Evolutionary conservation across 2,888 invertebrate genomes (phyloP).

Genomic region (Lasioglossum calceatum): DNA sequence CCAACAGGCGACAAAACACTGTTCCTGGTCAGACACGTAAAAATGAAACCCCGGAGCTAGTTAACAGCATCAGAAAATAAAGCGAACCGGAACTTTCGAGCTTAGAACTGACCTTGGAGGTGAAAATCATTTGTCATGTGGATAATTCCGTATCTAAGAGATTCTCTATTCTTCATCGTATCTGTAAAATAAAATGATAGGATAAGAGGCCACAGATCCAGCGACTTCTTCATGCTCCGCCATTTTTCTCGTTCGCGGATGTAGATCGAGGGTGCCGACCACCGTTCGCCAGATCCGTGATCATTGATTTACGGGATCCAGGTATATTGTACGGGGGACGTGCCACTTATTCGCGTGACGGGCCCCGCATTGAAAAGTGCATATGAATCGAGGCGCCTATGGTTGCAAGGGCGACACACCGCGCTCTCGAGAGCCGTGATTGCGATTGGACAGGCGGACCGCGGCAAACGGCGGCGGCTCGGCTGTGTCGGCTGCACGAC

Average conservation of each 20-base stretch:
- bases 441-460: constrained; percentile 55
- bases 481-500: constrained; percentile 28
- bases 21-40: neutral
- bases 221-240: neutral
- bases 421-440: constrained; percentile 41
- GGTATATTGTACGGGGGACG: constrained; percentile 62
- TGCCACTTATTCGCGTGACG: constrained; percentile 66
- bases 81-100: neutral
- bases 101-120: neutral
- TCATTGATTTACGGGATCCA: constrained; percentile 67
- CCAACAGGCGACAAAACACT: constrained; percentile 16
- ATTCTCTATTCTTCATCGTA: neutral
- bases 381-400: constrained; percentile 63
- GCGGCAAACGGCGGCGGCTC: constrained; percentile 22
- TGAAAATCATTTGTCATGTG: neutral
- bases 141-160: neutral
- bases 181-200: neutral
- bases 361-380: constrained; percentile 61
- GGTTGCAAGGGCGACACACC: constrained; percentile 49
- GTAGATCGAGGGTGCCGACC: neutral
- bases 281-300: constrained; percentile 36
- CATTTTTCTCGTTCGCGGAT: neutral
- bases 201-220: neutral
- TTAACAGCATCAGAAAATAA: neutral
- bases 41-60: constrained; percentile 7